Evolutionary conservation across 2,113 vertebrate species (phyloP).

Genomic region (Peromyscus leucopus): DNA sequence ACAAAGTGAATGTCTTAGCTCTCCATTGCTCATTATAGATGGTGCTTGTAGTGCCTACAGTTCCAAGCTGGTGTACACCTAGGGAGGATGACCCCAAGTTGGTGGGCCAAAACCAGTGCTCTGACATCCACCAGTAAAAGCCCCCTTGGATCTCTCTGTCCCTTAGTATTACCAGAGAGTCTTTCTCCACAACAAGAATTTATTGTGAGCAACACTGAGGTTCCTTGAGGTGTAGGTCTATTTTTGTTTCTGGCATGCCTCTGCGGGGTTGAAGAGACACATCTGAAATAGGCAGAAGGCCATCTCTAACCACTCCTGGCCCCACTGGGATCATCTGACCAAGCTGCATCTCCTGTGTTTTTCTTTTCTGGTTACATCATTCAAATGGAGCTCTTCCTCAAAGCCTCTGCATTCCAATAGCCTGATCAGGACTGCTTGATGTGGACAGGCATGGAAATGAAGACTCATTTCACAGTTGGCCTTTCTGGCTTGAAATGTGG

Average conservation of each 20-base stretch:
- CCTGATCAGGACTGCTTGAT: background rate
- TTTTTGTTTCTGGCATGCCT: constrained; percentile 22
- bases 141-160: background rate
- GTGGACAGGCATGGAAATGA: background rate
- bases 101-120: background rate
- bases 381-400: background rate
- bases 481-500: background rate
- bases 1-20: background rate
- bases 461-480: background rate
- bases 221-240: background rate
- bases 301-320: background rate
- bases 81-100: background rate
- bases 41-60: background rate
- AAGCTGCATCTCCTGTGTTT: background rate
- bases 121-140: background rate
- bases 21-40: background rate
- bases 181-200: background rate
- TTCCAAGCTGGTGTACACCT: accelerated
- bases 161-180: background rate
- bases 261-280: background rate
- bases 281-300: background rate
- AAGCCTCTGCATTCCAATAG: background rate
- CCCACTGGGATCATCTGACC: background rate
- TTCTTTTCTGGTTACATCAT: background rate
- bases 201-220: background rate